Percentiles rank a stretch among this genome's conserved stretches.
Evolutionary conservation across 2,113 vertebrate species (phyloP).

Genomic region (Craseonycteris thonglongyai): DNA sequence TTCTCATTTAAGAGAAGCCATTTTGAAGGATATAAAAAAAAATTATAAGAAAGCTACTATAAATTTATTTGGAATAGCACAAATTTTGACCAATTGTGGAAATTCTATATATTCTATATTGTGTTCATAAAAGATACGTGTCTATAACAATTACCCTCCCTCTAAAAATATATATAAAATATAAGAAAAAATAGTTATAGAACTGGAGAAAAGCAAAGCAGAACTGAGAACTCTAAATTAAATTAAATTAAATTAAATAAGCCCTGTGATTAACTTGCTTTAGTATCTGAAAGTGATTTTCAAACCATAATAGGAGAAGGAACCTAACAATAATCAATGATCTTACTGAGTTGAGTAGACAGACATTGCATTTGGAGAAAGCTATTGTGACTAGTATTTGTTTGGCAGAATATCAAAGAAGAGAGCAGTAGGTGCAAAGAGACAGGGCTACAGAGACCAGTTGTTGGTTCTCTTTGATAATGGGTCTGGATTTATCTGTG

Average conservation of each 20-base stretch:
- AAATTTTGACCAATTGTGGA: background rate
- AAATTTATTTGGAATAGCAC: background rate
- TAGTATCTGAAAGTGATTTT: background rate
- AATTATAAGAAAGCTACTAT: background rate
- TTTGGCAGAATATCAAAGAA: background rate
- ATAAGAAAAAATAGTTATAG: background rate
- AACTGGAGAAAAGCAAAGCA: background rate
- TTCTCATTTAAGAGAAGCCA: background rate
- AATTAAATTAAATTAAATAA: background rate
- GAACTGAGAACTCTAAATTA: background rate
- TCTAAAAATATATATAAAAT: background rate
- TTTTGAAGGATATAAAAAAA: background rate
- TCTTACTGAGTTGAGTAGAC: background rate
- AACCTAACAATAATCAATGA: background rate
- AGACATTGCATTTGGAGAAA: background rate
- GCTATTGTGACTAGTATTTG: background rate
- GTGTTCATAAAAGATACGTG: background rate
- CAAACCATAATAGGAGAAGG: background rate
- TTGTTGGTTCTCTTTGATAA: background rate
- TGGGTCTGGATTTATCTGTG: background rate
- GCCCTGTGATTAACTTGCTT: accelerated
- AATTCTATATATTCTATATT: background rate
- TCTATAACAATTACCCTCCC: background rate
- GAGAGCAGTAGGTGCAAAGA: background rate
- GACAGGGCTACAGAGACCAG: background rate